These are phyloP conservation scores for Latheticus oryzae DNA, from an alignment of 2,888 invertebrate genomes.

Conservation along the genomic window DNA sequence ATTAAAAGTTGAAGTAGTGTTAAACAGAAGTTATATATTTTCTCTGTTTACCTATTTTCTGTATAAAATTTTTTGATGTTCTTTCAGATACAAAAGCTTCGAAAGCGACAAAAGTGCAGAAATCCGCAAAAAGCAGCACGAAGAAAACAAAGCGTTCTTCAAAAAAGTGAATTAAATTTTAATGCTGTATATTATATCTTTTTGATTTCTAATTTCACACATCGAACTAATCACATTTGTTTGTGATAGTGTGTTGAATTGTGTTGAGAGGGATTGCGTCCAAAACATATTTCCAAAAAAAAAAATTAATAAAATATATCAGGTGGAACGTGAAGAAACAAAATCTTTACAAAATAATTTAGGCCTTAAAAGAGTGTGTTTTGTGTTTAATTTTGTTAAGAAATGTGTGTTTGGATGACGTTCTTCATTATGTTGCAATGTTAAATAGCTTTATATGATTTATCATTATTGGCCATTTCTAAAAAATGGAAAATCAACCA, in stretches of 20 bases:
- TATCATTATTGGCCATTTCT: constrained; percentile 47
- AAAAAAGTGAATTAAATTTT: constrained; percentile 53
- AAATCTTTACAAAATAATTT: constrained; percentile 5
- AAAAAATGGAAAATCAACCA: constrained; percentile 7
- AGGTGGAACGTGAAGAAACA: too few relatives aligned
- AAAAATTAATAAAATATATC: constrained; percentile 18
- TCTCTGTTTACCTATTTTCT: too few relatives aligned
- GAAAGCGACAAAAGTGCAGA: constrained; percentile 41
- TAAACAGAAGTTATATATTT: too few relatives aligned
- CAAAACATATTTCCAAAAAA: constrained; percentile 38
- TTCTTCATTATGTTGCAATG: constrained; percentile 50
- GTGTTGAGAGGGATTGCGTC: constrained; percentile 28
- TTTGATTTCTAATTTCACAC: constrained; percentile 45
- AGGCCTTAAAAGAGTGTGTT: constrained; percentile 29
- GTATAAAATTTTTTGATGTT: constrained; percentile 6
- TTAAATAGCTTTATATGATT: constrained; percentile 50
- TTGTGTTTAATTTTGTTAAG: constrained; percentile 20
- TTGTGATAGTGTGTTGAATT: constrained; percentile 37
- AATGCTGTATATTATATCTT: too few relatives aligned
- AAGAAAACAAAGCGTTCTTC: constrained; percentile 48
- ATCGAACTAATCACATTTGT: constrained; percentile 37
- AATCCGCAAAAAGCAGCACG: constrained; percentile 45
- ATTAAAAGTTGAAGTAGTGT: too few relatives aligned
- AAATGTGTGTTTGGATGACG: constrained; percentile 37
- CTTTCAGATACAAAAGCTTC: constrained; percentile 33